Evolutionary conservation across 2,888 invertebrate species (phyloP).

Genomic region (Empis stercorea): DNA sequence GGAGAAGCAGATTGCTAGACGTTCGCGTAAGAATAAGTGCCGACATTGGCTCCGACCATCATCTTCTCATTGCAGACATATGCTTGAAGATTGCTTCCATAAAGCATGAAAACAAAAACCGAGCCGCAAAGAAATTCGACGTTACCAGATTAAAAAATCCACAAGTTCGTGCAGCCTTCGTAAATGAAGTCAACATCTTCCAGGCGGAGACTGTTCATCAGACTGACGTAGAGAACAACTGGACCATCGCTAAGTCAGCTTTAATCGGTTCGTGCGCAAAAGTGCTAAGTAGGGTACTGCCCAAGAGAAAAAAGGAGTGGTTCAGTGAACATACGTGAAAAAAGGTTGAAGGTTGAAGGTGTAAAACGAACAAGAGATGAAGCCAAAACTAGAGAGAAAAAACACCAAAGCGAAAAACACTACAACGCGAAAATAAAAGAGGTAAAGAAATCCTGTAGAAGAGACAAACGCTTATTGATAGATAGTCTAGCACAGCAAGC

Average conservation of each 20-base stretch:
- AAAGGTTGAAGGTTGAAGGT: not conserved
- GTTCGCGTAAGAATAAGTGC: not conserved
- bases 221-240: not conserved
- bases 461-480: not conserved
- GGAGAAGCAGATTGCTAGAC: not conserved
- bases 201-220: not conserved
- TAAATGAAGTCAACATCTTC: not conserved
- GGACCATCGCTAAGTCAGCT: not conserved
- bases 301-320: constrained; percentile 1
- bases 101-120: not conserved
- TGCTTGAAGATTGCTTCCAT: not conserved
- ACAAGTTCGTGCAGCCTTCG: not conserved
- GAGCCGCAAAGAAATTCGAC: not conserved
- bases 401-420: not conserved
- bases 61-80: not conserved
- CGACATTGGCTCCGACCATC: constrained; percentile 2
- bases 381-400: not conserved
- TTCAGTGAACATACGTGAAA: not conserved
- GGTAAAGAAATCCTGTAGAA: not conserved
- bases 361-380: not conserved
- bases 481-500: no score
- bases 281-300: not conserved
- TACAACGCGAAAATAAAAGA: not conserved
- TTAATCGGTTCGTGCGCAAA: not conserved
- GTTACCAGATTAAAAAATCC: not conserved